Base-by-base conservation (phyloP, 2,113 vertebrate species). In the Pterocles burchelli region DNA sequence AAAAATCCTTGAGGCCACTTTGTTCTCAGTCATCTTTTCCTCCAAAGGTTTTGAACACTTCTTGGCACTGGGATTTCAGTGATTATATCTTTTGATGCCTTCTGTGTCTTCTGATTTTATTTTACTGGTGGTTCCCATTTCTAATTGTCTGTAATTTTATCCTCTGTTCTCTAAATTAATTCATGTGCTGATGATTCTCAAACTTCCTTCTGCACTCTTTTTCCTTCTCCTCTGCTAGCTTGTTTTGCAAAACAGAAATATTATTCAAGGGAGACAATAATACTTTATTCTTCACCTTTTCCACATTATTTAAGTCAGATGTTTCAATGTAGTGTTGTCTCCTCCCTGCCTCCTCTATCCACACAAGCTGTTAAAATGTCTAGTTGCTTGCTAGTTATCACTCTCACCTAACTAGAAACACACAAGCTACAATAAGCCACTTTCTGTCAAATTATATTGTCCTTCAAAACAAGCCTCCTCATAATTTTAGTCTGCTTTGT, bases 371-470 rank as follows among this genome's bases (percentile, higher is more conserved):
- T 41, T 38, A 71, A 73, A 80, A 87, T 11, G 13, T 8, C 14
- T 7, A 49, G 11, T 18, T 66, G 15, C 6, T 71, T 63, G 9
- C 46, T 43, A 81, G 25, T 17, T 41, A 49, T 21, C n/a, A 22
- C 7, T 74, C 9, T 20, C 22, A 76, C 5, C 24, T 58, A 54
- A 18, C 8, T 41, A 26, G 29, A 82, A 73, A 77, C 31, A 84
- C 9, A 21, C 0, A 0, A 10, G 9, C n/a, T 48, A 62, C 16
- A 8, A n/a, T 0, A 2, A 10, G 13, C 7, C 10, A 34, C 26
- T 36, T 38, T 28, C 43, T 52, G 20, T 33, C 54, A 94, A 79
- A 66, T 1, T 12, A 2, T 15, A 38, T 4, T n/a, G 5, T 38
- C 31, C 43, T 66, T 74, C 55, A 17, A 66, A 86, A 70, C 14